Conservation (phyloP, 2,888 invertebrate species). For the Drosophila acutilabella region DNA sequence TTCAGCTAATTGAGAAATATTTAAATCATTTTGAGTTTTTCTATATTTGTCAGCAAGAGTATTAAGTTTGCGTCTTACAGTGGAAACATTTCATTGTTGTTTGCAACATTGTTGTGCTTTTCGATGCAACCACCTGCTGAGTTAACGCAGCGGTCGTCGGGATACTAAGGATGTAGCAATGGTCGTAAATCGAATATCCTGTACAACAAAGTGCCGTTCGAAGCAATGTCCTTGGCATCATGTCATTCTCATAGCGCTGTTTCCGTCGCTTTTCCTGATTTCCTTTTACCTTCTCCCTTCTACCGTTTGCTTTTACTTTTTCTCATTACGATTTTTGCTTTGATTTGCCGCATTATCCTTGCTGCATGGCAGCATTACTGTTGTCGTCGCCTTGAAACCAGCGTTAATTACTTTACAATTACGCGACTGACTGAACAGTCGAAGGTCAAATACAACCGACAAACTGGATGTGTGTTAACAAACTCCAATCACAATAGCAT, state of each 20-base stretch:
- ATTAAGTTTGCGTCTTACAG: neutral
- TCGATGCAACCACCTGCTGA: conserved; percentile 42
- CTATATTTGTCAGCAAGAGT: neutral
- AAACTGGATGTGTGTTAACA: conserved; percentile 1
- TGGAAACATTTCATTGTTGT: neutral
- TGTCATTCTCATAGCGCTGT: conserved; percentile 25
- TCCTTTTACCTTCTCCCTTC: conserved; percentile 18
- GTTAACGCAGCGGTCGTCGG: conserved; percentile 2
- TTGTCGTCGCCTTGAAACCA: conserved; percentile 31
- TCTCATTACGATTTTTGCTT: conserved; percentile 33
- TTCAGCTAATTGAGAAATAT: too few species aligned
- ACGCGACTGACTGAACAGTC: conserved; percentile 30
- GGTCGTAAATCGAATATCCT: conserved; percentile 51
- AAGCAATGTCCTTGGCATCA: conserved; percentile 48
- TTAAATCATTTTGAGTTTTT: neutral
- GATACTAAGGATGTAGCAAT: conserved; percentile 5
- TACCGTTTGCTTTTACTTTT: conserved; percentile 5
- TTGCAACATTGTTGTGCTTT: conserved; percentile 11
- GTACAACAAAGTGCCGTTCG: conserved; percentile 35
- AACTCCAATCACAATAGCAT: neutral
- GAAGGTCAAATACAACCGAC: conserved; percentile 29
- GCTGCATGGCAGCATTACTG: conserved; percentile 24
- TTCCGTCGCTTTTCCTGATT: conserved; percentile 52
- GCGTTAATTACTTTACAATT: conserved; percentile 57
- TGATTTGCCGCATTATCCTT: conserved; percentile 63